Conservation (phyloP, 2,888 invertebrate species). For the Iselma pallidipennis region DNA sequence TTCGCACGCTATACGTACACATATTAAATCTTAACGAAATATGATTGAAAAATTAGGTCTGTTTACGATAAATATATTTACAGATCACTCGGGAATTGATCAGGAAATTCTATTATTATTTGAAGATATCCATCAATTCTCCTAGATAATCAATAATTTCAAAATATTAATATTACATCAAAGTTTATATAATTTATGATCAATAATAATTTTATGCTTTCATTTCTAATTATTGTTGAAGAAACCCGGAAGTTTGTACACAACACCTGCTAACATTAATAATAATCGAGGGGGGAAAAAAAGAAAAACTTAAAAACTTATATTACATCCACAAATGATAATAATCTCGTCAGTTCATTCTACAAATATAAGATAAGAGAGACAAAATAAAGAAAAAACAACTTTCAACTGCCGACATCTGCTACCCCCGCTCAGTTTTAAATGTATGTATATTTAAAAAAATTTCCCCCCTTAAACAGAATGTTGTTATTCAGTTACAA, state of each 20-base stretch:
- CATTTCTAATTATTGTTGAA: background rate
- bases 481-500: background rate
- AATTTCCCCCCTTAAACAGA: background rate
- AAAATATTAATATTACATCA: too few relatives aligned
- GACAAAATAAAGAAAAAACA: background rate
- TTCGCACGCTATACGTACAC: slow-evolving; percentile 12
- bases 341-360: background rate
- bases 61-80: too few relatives aligned
- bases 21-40: background rate
- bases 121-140: too few relatives aligned
- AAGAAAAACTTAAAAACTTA: background rate
- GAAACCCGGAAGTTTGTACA: background rate
- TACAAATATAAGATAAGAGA: background rate
- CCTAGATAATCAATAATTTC: too few relatives aligned
- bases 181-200: too few relatives aligned
- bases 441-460: background rate
- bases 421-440: background rate
- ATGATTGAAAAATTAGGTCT: too few relatives aligned
- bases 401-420: background rate
- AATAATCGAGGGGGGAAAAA: too few relatives aligned
- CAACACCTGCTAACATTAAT: background rate
- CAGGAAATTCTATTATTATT: background rate
- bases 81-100: too few relatives aligned
- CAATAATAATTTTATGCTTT: background rate
- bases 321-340: too few relatives aligned